Base-by-base conservation (phyloP, 2,113 vertebrate genomes). In the Nycticryphes semicollaris region DNA sequence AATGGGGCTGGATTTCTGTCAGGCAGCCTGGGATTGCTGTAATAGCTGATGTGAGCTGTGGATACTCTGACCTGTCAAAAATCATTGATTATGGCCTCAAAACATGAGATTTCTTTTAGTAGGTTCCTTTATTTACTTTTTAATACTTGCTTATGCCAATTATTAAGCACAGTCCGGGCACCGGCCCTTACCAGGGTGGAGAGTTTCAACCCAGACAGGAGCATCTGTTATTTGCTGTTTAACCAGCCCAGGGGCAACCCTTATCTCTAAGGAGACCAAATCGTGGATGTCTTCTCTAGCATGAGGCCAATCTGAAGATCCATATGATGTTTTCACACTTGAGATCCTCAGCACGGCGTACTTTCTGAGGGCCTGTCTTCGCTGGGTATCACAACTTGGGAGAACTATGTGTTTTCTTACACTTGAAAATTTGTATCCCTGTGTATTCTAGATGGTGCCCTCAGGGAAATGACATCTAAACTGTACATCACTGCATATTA, bases 401-500 rank as follows among this genome's bases (percentile, higher is more conserved):
- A 67, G 28, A 62, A 33, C 1, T 3, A 5, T 2, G 41, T 43
- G 54, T 23, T 77, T 64, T 64, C 37, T 68, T 72, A 67, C 20
- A 3, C 43, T 63, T 69, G 51, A 57, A 90, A 69, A 66, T 30
- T 35, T 79, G 17, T 14, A 27, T 48, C 19, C 22, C 50, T 72
- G 62, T 2, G 0, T n/a, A 35, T 63, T 73, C 27, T 25, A 70
- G 77, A 57, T n/a, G 67, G 73, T 54, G 67, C 81, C 87, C 67
- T 89, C 59, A 80, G 76, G 93, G 59, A 85, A 51, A 83, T 3
- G 75, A 22, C 81, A 83, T 62, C 84, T 91, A 51, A 94, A 86
- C 74, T 88, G 68, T 64, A 70, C 56, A 91, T 91, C 63, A 72
- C 63, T 83, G 51, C 9, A 3, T 84, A 91, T 95, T 89, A 90